Percentiles rank a stretch among this genome's conserved stretches.
Conservation (phyloP, 2,113 vertebrate genomes). For the Oreochromis spilurus region DNA sequence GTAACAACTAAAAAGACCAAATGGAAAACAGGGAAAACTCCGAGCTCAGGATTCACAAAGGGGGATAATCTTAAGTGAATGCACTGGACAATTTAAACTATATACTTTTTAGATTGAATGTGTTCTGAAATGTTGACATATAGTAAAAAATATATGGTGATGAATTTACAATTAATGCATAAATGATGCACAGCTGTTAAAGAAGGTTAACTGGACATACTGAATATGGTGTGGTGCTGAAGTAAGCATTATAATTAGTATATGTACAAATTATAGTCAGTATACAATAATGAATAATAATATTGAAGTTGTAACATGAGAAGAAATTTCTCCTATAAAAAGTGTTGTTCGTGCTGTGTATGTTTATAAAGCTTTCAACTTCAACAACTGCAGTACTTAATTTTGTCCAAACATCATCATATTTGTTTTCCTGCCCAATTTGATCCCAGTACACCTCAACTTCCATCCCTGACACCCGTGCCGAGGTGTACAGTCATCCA, state of each 20-base stretch:
- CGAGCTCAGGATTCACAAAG: neutral
- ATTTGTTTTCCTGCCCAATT: neutral
- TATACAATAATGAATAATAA: neutral
- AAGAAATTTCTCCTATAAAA: neutral
- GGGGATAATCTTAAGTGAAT: neutral
- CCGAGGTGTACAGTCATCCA: neutral
- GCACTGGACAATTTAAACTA: neutral
- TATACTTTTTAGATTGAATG: neutral
- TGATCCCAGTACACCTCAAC: neutral
- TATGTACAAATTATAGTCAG: neutral
- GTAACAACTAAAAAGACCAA: slow-evolving; percentile 27
- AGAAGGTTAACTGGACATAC: neutral
- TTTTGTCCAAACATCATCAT: neutral
- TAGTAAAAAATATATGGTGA: neutral
- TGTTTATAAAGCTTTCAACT: neutral
- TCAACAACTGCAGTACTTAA: neutral
- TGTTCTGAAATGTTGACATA: neutral
- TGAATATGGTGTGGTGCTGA: neutral
- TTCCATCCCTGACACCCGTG: neutral
- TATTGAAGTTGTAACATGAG: neutral
- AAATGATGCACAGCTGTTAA: neutral
- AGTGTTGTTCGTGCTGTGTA: rapidly evolving
- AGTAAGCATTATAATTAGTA: rapidly evolving
- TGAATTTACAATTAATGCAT: neutral
- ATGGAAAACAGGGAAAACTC: neutral